Evolutionary conservation across 2,888 invertebrate genomes (phyloP), one percentile per base, ranked within the genome.

Genomic region (Drosophila birchii): DNA sequence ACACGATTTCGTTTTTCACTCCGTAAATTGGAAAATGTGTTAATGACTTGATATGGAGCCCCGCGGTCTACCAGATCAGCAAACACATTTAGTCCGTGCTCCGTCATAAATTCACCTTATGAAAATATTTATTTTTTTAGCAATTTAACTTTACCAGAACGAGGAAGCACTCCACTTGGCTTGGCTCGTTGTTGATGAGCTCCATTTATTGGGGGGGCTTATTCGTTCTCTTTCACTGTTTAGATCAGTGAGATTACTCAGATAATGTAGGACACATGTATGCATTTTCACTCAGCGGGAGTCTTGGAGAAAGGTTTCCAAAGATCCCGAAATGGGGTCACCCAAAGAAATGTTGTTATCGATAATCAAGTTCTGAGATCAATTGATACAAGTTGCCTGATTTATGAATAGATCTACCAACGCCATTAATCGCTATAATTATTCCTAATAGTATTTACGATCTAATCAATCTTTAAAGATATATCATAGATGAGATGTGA

Each of bases 31-130:
- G 70, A 47, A 78, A 69, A 74, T 81, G 84, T 85, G 81, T 78
- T 79, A 87, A 85, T 85, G 67, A 79, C 79, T 87, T 81, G 78
- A 79, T 75, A 70, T 70, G 58, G 58, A 57, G 85, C 67, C 56
- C 51, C 64, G 67, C 61, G 18, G 64, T 45, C 72, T 79, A 63
- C 68, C 64, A 55, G 56, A 73, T 74, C 57, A 56, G 58, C 66
- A 62, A 68, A 67, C 63, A 74, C 62, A 73, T 80, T 71, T 66
- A 45, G 58, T 43, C 54, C 58, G 64, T 59, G 62, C 26, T 43
- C 43, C 23, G 16, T 49, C 53, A 84, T 82, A 45, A 76, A 71
- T 75, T 77, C 56, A 45, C 51, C 64, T 63, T 68, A 72, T 69
- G 64, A 57, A 72, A 80, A 78, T 73, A 85, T 75, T 78, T 63